phyloP scores from a whole-genome alignment of 2,888 invertebrate genomes.

The Parascotia fuliginaria region DNA sequence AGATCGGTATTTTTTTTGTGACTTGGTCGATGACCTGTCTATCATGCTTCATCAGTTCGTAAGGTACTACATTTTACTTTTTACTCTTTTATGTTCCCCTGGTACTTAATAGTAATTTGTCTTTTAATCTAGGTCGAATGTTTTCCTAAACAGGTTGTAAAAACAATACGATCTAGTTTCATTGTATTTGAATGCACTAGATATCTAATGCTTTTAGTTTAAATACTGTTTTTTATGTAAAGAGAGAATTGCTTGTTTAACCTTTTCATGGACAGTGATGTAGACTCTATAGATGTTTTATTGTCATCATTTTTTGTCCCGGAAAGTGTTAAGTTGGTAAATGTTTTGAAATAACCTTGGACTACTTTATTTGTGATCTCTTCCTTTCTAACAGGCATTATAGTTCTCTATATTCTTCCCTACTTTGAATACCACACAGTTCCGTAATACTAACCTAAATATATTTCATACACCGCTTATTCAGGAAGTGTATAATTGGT shows the following conservation, averaged over 20 bases:
- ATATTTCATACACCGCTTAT: constrained; percentile 13
- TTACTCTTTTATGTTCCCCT: constrained; percentile 28
- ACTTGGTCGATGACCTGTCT: constrained; percentile 60
- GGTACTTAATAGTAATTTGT: background rate
- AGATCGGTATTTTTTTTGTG: constrained; percentile 59
- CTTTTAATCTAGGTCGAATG: background rate
- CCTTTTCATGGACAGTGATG: too few species aligned
- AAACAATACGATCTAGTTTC: constrained; percentile 15
- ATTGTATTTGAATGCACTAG: constrained; percentile 14
- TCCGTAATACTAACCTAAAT: constrained; percentile 3
- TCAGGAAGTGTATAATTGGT: constrained; percentile 17
- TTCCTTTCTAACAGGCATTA: too few species aligned
- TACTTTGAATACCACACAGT: too few species aligned
- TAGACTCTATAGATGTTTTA: too few species aligned
- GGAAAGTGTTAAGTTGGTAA: too few species aligned
- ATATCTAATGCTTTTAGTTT: constrained; percentile 17
- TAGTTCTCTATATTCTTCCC: too few species aligned
- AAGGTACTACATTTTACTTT: constrained; percentile 28
- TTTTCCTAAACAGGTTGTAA: background rate
- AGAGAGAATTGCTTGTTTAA: too few species aligned
- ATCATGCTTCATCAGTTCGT: constrained; percentile 25
- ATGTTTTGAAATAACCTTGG: too few species aligned
- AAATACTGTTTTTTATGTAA: too few species aligned
- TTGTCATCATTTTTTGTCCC: too few species aligned
- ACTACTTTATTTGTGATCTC: too few species aligned